A percentile compares a stretch with the other conserved stretches of the same genome.
Conservation (phyloP, 2,888 invertebrate species). For the Agonopterix arenella region DNA sequence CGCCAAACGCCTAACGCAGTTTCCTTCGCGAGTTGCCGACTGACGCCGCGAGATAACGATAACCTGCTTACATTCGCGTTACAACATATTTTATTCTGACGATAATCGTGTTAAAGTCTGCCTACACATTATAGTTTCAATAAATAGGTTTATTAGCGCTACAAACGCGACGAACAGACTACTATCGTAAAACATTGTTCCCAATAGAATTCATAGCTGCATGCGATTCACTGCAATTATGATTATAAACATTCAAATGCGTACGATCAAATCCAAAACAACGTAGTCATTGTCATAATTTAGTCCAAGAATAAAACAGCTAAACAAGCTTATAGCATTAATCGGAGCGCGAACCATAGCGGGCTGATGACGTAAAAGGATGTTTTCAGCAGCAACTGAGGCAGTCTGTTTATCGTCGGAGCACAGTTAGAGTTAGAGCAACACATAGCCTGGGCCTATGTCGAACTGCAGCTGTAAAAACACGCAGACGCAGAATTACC, state of each 20-base stretch:
- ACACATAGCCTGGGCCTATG: slow-evolving; percentile 46
- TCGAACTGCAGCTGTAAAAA: slow-evolving; percentile 66
- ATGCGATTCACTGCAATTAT: background rate
- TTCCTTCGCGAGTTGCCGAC: slow-evolving; percentile 31
- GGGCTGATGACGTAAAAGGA: slow-evolving; percentile 74
- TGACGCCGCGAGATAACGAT: slow-evolving; percentile 13
- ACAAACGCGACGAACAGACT: slow-evolving; percentile 14
- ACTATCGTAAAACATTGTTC: slow-evolving; percentile 20
- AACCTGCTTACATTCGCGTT: background rate
- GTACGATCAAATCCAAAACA: too few relatives aligned
- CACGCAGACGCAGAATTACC: slow-evolving; percentile 43
- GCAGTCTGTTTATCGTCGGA: slow-evolving; percentile 73
- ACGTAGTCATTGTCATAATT: background rate
- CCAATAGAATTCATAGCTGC: slow-evolving; percentile 4
- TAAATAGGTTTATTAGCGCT: slow-evolving; percentile 19
- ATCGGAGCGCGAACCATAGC: slow-evolving; percentile 53
- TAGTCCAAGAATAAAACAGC: slow-evolving; percentile 19
- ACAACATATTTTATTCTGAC: background rate
- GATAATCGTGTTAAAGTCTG: background rate
- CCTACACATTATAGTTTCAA: slow-evolving; percentile 8
- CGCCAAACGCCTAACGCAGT: slow-evolving; percentile 30
- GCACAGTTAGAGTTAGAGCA: slow-evolving; percentile 46
- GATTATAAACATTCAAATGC: too few relatives aligned
- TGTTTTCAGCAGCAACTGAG: slow-evolving; percentile 70
- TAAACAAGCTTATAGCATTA: slow-evolving; percentile 19